Evolutionary conservation across 2,113 vertebrate species (phyloP), one percentile per base, ranked within the genome.

Genomic region (Sialia sialis): DNA sequence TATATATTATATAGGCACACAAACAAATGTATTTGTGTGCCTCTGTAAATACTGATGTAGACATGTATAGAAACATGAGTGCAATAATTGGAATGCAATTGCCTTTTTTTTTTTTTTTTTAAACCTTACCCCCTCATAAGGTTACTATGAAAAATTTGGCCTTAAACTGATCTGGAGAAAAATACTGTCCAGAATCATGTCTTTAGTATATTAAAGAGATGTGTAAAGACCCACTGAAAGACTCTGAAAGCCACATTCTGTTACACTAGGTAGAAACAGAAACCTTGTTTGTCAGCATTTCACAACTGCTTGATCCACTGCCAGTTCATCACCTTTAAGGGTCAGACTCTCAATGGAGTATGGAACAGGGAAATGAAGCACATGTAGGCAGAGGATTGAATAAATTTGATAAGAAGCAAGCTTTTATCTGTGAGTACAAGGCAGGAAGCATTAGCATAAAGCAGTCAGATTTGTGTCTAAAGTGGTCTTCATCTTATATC

Each of bases 141-240:
- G 10, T 54, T 89, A 27, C 11, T 8, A 2, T 25, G 29, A 29
- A 39, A 54, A 38, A 25, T 6, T 5, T 11, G 11, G 7, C 5
- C 3, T 49, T 72, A 15, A 23, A 41, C 13, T 70, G 6, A 27
- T 54, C 43, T 76, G 41, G 17, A 72, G n/a, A 84, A 56, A 72
- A 89, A 15, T 25, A 52, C 19, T 60, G 20, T 68, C 13, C 21
- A 69, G 44, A 52, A 62, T 56, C 30, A 17, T 73, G 9, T 16
- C 18, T 68, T 88, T 32, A 58, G 16, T 49, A 41, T 52, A 32
- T 54, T 56, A 48, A 87, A 73, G 13, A 12, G 8, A 34, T 54
- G 4, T 0, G 0, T 83, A 27, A 78, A 54, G 25, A 66, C 19
- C 5, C 12, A 3, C 27, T 76, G 46, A 54, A 80, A 56, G 23